A percentile compares a stretch with the other conserved stretches of the same genome.
Conservation (phyloP, 2,797 vertebrate genomes). For the Sebastes elongatus region DNA sequence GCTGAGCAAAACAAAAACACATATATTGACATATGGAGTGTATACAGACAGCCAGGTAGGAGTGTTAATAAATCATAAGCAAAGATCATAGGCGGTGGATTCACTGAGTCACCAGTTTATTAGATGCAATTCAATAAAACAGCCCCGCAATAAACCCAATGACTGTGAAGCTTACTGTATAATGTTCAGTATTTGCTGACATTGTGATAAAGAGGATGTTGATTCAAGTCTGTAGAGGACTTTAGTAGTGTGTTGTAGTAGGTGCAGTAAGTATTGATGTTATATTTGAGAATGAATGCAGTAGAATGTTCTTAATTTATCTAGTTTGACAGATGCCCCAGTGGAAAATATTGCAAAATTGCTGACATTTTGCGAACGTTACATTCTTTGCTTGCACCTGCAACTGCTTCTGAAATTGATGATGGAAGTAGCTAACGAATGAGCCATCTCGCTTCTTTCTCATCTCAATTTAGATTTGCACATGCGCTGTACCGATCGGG, state of each 20-base stretch:
- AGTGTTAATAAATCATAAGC: conserved; percentile 28
- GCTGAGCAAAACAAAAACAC: conserved; percentile 48
- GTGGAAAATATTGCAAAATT: background rate
- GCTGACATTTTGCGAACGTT: background rate
- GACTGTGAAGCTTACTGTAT: background rate
- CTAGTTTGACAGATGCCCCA: background rate
- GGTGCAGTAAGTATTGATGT: background rate
- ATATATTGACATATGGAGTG: conserved; percentile 1
- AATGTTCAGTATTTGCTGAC: conserved; percentile 25
- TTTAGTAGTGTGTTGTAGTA: background rate
- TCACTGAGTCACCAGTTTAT: conserved; percentile 24
- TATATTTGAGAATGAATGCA: background rate
- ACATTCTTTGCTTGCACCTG: background rate
- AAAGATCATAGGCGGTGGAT: conserved; percentile 11
- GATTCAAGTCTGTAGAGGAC: background rate
- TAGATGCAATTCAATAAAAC: conserved; percentile 24
- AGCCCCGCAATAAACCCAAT: conserved; percentile 11
- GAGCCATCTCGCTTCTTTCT: background rate
- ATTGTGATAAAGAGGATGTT: background rate
- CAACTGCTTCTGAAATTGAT: too few relatives aligned
- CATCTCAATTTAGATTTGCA: background rate
- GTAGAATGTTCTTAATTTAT: background rate
- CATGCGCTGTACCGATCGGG: background rate
- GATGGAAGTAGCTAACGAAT: background rate
- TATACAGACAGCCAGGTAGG: conserved; percentile 1